Evolutionary conservation across 2,888 invertebrate species (phyloP).

Genomic region (Pecten maximus): DNA sequence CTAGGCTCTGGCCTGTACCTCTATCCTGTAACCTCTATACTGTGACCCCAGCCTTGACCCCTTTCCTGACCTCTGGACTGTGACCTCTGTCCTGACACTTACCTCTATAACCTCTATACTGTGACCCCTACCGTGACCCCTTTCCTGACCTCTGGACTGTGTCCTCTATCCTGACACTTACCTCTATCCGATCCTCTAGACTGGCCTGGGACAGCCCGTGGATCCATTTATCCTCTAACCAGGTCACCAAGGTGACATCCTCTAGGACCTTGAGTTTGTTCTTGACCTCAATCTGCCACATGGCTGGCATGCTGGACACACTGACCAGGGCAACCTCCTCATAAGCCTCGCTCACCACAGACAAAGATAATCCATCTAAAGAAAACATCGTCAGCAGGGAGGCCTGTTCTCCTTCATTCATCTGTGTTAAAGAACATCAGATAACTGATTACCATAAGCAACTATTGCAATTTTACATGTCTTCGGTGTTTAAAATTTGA

Average conservation of each 20-base stretch:
- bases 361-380: constrained; percentile 87
- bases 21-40: not conserved
- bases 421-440: constrained; percentile 58
- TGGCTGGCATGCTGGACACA: constrained; percentile 87
- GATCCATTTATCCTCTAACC: constrained; percentile 91
- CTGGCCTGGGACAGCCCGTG: constrained; percentile 88
- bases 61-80: not conserved
- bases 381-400: constrained; percentile 88
- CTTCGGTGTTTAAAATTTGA: too few species aligned
- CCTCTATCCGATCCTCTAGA: constrained; percentile 89
- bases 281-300: constrained; percentile 92
- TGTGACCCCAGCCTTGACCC: not conserved
- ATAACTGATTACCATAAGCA: too few species aligned
- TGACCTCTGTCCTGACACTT: not conserved
- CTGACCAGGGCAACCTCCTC: constrained; percentile 88
- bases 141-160: not conserved
- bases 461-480: too few species aligned
- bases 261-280: constrained; percentile 90
- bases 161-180: too few species aligned
- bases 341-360: constrained; percentile 83
- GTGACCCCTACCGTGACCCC: constrained; percentile 9
- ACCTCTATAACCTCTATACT: not conserved
- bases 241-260: constrained; percentile 89
- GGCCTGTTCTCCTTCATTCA: constrained; percentile 86
- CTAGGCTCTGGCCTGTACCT: not conserved